Base-by-base conservation (phyloP, 2,888 invertebrate genomes). In the Tenthredo distinguenda region DNA sequence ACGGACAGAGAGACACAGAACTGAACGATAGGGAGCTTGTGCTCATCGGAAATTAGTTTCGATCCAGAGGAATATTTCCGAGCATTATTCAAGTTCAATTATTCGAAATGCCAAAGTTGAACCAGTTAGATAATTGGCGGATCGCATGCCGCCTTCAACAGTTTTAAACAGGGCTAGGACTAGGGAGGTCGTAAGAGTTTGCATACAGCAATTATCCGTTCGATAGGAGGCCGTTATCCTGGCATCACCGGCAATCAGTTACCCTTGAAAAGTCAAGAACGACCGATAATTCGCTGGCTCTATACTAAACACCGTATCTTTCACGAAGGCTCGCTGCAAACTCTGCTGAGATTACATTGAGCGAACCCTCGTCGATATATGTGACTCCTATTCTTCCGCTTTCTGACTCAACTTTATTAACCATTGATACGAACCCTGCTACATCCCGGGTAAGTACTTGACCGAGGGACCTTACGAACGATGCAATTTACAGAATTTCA, bases 51-150 rank as follows among this genome's bases (percentile, higher is more conserved):
- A 74, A 43, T 2, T 9, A 26, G 21, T 1, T 40, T n/a, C 4
- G 81, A 34, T 37, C 40, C 47, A 12, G 55, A 84, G 26, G n/a
- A 72, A 37, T 43, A 55, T 34, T 74, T 47, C 55, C 15, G 26
- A 77, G 81, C 65, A 86, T 88, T 85, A 87, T 71, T 86, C 85
- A 86, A 87, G 68, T 68, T 68, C 86, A 84, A 87, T 88, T 88
- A 87, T 88, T 87, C 65, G 50, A 86, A 72, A 31, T 83, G 86
- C 86, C 74, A 10, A 82, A 89, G 86, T 87, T 87, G 86, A 87
- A 87, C 86, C 87, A 87, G 87, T 87, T 86, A 34, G 74, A 84
- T 87, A 88, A 88, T 86, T 86, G 87, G 65, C 47, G 85, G 77
- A 86, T 87, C 74, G 87, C 86, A 71, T 86, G 87, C 85, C 34